Percentiles rank a stretch among this genome's conserved stretches.
These are phyloP conservation scores for Blastobasis lacticolella DNA, from an alignment of 2,888 invertebrate genomes.

Conservation along the genomic window DNA sequence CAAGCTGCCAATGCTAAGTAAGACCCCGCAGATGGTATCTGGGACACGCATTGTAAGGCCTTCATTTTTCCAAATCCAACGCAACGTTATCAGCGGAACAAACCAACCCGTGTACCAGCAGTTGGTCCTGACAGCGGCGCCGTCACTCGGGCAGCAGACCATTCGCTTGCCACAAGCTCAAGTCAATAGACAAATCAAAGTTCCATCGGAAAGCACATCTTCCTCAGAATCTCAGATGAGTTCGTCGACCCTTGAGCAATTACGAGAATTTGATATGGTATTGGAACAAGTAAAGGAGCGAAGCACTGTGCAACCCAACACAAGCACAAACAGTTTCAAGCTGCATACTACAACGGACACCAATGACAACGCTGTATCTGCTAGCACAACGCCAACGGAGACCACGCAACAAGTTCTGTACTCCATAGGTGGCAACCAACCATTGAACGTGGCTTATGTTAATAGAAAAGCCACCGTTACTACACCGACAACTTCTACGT, in stretches of 20 bases:
- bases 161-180: constrained; percentile 54
- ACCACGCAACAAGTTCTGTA: constrained; percentile 55
- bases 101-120: constrained; percentile 71
- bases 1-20: constrained; percentile 67
- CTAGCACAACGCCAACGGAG: constrained; percentile 33
- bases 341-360: constrained; percentile 37
- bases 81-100: constrained; percentile 74
- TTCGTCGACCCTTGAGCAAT: constrained; percentile 83
- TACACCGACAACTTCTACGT: constrained; percentile 45
- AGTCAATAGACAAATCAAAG: constrained; percentile 37
- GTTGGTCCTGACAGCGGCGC: constrained; percentile 63
- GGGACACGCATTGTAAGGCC: constrained; percentile 73
- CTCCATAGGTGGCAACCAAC: constrained; percentile 50
- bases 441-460: constrained; percentile 56
- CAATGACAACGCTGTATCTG: constrained; percentile 33
- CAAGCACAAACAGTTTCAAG: constrained; percentile 36
- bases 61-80: constrained; percentile 75
- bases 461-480: constrained; percentile 54
- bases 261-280: constrained; percentile 87
- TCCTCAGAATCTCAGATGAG: constrained; percentile 77
- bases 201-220: constrained; percentile 43
- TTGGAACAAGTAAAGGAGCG: constrained; percentile 86
- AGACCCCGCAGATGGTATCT: constrained; percentile 70
- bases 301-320: constrained; percentile 76
- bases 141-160: constrained; percentile 58